Base-by-base conservation (phyloP, 2,888 invertebrate genomes). In the Agonopterix heracliana region DNA sequence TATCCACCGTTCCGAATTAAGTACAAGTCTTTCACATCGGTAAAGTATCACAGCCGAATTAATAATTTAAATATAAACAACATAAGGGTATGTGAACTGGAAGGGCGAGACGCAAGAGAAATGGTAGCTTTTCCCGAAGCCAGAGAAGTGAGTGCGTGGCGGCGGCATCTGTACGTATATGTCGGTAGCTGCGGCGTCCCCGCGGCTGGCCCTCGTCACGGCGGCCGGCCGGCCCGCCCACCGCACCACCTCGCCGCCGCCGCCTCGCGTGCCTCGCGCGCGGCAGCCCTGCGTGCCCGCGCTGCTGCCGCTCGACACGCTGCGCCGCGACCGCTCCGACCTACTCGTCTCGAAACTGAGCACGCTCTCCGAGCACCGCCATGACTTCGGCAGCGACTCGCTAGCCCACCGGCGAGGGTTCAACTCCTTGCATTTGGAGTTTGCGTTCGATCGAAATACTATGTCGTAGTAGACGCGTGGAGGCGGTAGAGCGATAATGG, bases 51-150 rank as follows among this genome's bases (percentile, higher is more conserved):
- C 51, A 48, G 44, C 34, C 46, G 17, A 36, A 41, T 36, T 41
- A 44, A 41, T 8, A 34, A 42, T 67, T 85, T 71, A 88, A 62
- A 88, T 88, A 57, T 87, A 88, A 10, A 88, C 88, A 48, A 88
- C 85, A 60, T 88, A 79, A 5, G 88, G 88, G 60, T 87, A 88
- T 9, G 80, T 84, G 66, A 88, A 88, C 57, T 87, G 84, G 67
- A 88, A 88, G 54, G 88, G 88, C 63, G 88, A 88, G 74, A 88
- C 88, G 74, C 88, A 88, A 75, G 88, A 88, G 85, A 81, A 86
- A 72, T 88, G 88, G 78, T 88, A 88, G 69, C 85, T 87, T 61
- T 87, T 86, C 69, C 88, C 88, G 73, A 88, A 87, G 80, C 86
- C 85, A 59, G 88, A 76, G 64, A 88, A 88, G 82, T 82, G 85